Evolutionary conservation across 2,888 invertebrate species (phyloP), one percentile per base, ranked within the genome.

Genomic region (Gastracanthus pulcherrimus): DNA sequence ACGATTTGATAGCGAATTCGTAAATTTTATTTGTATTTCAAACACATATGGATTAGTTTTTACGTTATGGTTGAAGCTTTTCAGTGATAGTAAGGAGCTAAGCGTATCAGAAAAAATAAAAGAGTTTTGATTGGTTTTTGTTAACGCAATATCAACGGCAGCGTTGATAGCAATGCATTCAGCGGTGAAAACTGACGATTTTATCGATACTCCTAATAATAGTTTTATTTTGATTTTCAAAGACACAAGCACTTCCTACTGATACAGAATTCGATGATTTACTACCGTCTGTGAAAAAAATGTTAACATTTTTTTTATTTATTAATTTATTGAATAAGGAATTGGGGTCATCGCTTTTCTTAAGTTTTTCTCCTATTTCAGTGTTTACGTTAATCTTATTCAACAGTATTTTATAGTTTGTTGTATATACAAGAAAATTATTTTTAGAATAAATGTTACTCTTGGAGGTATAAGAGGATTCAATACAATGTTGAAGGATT

Each of bases 201-300:
- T n/a, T n/a, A 23, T 66, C 29, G 3, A 66, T 26, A 3, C 66
- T 66, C 6, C 48, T 16, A 16, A 19, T 3, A 19, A 23, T 23
- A 7, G 19, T 7, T 19, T 4, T n/a, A 16, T 41, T 6, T 19
- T n/a, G 16, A 19, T 66, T 16, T 13, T 36, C 16, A 9, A 3
- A 16, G 7, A 31, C 3, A 23, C 23, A 38, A 2, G 66, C 66
- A n/a, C 31, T 31, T 2, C 41, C 66, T 23, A 36, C 38, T 5
- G 29, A 36, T 13, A 5, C 6, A 19, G 41, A 36, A 19, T 38
- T 36, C 2, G 11, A 2, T 9, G 31, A 26, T 29, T 48, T 48
- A 19, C 69, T 69, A 16, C 69, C 69, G 29, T 48, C 69, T n/a
- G 69, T 69, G 19, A 26, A 67, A 23, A 67, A n/a, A 34, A 31